Conservation (phyloP, 2,113 vertebrate species). For the Taurulus bubalis region DNA sequence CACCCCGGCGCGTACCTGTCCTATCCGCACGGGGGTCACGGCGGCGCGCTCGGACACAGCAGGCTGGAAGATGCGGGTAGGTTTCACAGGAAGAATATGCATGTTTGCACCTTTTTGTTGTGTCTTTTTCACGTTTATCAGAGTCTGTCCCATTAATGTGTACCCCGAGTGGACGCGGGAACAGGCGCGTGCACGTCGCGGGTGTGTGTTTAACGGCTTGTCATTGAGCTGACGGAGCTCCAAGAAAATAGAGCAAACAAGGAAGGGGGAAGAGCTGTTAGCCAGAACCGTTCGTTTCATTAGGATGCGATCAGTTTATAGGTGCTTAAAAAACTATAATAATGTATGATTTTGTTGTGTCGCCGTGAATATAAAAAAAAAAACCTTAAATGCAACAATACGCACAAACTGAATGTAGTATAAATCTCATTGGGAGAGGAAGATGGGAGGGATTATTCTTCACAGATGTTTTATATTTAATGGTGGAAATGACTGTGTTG, state of each 20-base stretch:
- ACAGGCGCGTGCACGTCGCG: too few species aligned
- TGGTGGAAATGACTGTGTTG: not conserved
- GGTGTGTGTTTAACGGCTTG: not conserved
- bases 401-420: not conserved
- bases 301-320: not conserved
- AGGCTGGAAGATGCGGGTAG: conserved; percentile 83
- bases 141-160: not conserved
- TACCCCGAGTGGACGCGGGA: not conserved
- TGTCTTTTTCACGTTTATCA: too few species aligned
- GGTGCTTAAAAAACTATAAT: not conserved
- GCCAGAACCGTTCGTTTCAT: not conserved
- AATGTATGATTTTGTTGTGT: not conserved
- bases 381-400: not conserved
- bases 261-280: not conserved
- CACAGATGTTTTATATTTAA: conserved; percentile 2
- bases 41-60: conserved; percentile 78
- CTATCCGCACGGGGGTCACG: conserved; percentile 82
- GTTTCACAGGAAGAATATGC: conserved; percentile 4
- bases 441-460: not conserved
- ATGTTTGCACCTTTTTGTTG: not conserved
- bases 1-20: conserved; percentile 85
- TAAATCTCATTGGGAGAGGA: not conserved
- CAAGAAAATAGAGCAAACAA: not conserved
- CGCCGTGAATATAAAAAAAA: not conserved
- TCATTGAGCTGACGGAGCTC: not conserved